Evolutionary conservation across 2,113 vertebrate genomes (phyloP), one percentile per base, ranked within the genome.

Genomic region (Oreochromis spilurus): DNA sequence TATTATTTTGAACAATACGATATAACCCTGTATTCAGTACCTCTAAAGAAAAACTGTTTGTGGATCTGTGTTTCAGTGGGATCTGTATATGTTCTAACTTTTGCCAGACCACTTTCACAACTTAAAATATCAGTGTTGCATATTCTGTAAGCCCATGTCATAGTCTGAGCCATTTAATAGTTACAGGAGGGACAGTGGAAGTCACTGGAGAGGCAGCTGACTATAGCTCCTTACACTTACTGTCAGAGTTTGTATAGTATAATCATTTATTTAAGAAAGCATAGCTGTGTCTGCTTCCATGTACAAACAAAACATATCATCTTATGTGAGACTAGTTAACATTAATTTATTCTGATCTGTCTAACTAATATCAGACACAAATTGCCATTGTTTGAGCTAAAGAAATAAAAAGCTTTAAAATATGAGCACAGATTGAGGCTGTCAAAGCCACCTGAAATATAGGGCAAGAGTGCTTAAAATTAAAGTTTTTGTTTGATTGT

Each of bases 391-490:
- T 5, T 72, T 72, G 38, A 16, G 14, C 40, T 72, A 26, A 26
- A 45, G 67, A 72, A 45, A 48, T 72, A 48, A 29, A 72, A 26
- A 26, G 10, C 14, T 45, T 26, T 26, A 4, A 72, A 72, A 17
- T 29, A 72, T 48, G 67, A 72, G 40, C 67, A 72, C 67, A 72
- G 40, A 45, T 29, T 38, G 34, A 45, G 14, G 21, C 67, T 45
- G 65, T 45, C 38, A 70, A 45, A 72, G 17, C 67, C 40, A 72
- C 21, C 1, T 45, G 21, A 48, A 43, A 48, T 72, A 45, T 72
- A 0, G 0, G 40, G 9, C 2, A 75, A 50, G 43, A 7, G 70
- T 38, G 29, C 19, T 21, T 67, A 38, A 8, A 67, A 62, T 21
- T 21, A 38, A 72, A 48, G 67, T 11, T 48, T 75, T 34, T 67